Conservation (phyloP, 2,797 vertebrate species). For the Trichosurus vulpecula region DNA sequence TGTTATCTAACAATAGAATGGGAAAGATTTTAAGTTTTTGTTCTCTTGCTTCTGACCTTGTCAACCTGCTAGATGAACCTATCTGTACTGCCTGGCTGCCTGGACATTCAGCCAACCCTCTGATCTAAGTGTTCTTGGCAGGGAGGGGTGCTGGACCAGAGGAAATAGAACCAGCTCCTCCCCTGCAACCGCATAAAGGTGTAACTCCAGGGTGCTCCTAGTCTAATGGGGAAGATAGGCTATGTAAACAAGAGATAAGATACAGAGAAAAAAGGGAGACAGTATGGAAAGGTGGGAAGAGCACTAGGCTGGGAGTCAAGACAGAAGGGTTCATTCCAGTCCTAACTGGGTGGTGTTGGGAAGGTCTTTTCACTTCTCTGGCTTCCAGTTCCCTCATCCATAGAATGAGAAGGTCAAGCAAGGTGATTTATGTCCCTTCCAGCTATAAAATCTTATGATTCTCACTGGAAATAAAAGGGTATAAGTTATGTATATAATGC, state of each 20-base stretch:
- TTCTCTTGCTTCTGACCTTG: neutral
- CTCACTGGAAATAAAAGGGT: neutral
- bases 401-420: neutral
- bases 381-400: neutral
- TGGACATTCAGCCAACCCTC: neutral
- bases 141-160: neutral
- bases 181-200: neutral
- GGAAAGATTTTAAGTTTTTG: neutral
- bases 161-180: constrained; percentile 6
- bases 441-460: neutral
- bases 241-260: neutral
- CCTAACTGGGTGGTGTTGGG: neutral
- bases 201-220: neutral
- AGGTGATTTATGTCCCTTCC: neutral
- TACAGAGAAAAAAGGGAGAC: neutral
- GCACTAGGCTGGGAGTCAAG: neutral
- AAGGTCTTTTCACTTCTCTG: neutral
- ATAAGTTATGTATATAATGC: neutral
- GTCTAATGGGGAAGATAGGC: neutral
- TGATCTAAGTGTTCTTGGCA: neutral
- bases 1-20: neutral
- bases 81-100: neutral
- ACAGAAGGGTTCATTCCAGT: neutral
- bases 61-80: neutral
- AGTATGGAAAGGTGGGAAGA: neutral